Evolutionary conservation across 2,797 vertebrate species (phyloP).

Genomic region (Acanthornis magna): DNA sequence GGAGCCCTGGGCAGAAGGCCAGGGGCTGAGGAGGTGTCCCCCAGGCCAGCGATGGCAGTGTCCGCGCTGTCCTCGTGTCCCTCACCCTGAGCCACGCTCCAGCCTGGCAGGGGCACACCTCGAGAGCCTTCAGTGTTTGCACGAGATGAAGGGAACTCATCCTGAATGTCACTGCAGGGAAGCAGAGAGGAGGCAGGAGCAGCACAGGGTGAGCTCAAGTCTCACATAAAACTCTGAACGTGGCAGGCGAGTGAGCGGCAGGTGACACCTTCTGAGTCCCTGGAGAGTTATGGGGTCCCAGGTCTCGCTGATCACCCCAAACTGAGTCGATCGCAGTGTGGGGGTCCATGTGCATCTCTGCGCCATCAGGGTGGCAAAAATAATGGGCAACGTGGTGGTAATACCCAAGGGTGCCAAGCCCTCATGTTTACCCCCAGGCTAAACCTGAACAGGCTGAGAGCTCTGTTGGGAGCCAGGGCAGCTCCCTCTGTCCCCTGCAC

Average conservation of each 20-base stretch:
- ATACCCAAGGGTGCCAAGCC: not conserved
- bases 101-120: not conserved
- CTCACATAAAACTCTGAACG: fast-evolving
- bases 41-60: not conserved
- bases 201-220: not conserved
- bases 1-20: conserved; percentile 33
- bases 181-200: not conserved
- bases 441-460: fast-evolving
- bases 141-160: not conserved
- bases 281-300: fast-evolving
- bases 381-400: fast-evolving
- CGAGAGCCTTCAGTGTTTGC: fast-evolving
- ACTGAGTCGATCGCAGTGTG: fast-evolving
- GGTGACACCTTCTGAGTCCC: not conserved
- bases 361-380: not conserved
- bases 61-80: fast-evolving
- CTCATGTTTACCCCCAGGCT: not conserved
- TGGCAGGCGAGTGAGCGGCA: fast-evolving
- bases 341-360: fast-evolving
- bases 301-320: not conserved
- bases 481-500: not conserved
- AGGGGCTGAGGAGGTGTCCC: not conserved
- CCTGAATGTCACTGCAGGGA: not conserved
- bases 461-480: not conserved
- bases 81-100: not conserved